phyloP scores from a whole-genome alignment of 2,888 invertebrate genomes.

The Diloba caeruleocephala region DNA sequence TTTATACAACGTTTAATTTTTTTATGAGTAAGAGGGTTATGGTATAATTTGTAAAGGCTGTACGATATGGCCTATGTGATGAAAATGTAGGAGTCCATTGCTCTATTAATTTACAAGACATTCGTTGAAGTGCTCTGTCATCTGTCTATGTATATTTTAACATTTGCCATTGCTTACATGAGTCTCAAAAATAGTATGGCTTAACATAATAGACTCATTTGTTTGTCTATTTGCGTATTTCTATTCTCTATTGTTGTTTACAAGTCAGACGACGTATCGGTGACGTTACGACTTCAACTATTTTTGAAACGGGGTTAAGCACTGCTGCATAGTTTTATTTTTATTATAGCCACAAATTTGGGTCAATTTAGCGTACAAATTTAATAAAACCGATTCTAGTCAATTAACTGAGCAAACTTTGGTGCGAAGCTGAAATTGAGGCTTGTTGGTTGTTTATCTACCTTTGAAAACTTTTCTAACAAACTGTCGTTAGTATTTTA shows the following conservation, averaged over 20 bases:
- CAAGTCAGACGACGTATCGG: conserved; percentile 12
- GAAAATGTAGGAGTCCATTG: no score
- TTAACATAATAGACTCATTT: not conserved
- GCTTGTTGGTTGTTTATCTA: conserved; percentile 1
- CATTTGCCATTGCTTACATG: no score
- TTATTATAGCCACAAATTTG: conserved; percentile 41
- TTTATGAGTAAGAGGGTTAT: no score
- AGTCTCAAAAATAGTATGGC: not conserved
- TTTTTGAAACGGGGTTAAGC: conserved; percentile 43
- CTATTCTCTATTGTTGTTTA: conserved; percentile 4
- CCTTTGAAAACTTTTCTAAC: conserved; percentile 10
- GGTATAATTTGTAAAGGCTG: no score
- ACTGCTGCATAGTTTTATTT: conserved; percentile 40
- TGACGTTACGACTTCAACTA: conserved; percentile 39
- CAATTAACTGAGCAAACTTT: conserved; percentile 15
- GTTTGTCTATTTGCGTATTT: not conserved
- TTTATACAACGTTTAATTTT: no score
- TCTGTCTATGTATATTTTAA: no score
- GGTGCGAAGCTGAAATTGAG: not conserved
- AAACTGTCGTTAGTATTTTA: conserved; percentile 5
- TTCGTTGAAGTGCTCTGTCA: no score
- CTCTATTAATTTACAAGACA: no score
- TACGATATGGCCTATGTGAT: no score
- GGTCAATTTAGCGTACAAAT: conserved; percentile 35
- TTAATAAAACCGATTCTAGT: conserved; percentile 31